Evolutionary conservation across 2,113 vertebrate genomes (phyloP).

Genomic region (Sitta europaea): DNA sequence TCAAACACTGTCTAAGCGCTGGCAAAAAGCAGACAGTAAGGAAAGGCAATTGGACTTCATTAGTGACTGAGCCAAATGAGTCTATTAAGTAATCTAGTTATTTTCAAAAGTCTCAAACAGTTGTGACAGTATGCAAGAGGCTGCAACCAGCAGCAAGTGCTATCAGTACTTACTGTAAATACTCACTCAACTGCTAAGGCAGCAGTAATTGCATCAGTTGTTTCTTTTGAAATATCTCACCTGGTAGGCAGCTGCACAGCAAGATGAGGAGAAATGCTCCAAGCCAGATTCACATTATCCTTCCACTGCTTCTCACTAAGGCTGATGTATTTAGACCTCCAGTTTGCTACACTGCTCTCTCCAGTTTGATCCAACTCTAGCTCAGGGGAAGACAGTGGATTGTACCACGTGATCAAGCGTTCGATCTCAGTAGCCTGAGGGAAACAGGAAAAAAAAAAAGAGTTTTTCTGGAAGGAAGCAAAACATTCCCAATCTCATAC

Average conservation of each 20-base stretch:
- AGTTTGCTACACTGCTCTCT: constrained; percentile 93
- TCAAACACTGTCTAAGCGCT: background rate
- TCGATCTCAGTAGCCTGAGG: constrained; percentile 92
- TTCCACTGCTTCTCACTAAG: constrained; percentile 97
- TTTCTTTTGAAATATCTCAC: constrained; percentile 62
- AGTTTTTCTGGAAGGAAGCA: background rate
- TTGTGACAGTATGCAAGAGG: background rate
- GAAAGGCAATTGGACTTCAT: background rate
- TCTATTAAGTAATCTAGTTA: background rate
- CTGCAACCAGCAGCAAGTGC: background rate
- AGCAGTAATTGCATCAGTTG: background rate
- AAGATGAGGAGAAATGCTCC: constrained; percentile 93
- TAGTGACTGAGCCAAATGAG: background rate
- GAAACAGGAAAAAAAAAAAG: background rate
- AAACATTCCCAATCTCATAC: background rate
- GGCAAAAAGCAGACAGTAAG: background rate
- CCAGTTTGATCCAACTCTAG: constrained; percentile 90
- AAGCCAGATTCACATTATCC: constrained; percentile 93
- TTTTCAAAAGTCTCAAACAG: background rate
- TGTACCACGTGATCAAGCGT: constrained; percentile 94
- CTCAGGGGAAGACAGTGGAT: constrained; percentile 90
- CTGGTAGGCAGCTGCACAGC: constrained; percentile 91
- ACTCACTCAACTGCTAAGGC: background rate
- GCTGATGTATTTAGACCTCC: constrained; percentile 93
- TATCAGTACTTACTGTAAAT: background rate